Evolutionary conservation across 2,797 vertebrate genomes (phyloP), one percentile per base, ranked within the genome.

Genomic region (Syncerus caffer): DNA sequence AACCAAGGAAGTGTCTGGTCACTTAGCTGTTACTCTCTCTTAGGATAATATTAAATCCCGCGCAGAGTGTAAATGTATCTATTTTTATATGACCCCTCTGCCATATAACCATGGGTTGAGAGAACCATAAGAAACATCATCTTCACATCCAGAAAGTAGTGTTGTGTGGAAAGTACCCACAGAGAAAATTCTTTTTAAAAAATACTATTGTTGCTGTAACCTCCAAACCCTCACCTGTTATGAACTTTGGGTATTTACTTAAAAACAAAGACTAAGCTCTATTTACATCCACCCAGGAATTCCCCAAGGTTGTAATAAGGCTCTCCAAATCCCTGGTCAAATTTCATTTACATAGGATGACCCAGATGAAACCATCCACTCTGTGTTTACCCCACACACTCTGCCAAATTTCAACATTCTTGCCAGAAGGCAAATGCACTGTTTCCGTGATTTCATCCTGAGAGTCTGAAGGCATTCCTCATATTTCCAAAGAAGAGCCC

Each of bases 261-360:
- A 89, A 62, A 97, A 98, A 94, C 89, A 98, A 98, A 97, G 31
- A 71, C 14, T 78, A 11, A 55, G 19, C 31, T 97, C 50, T 88
- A 1, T 96, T 98, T 95, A 94, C 87, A 51, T 74, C 57, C 85
- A 85, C 67, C 90, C 79, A 97, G 90, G 96, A 98, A 97, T 92
- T 96, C 91, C 93, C 88, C 27, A 27, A 79, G 47, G 76, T 34
- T 76, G 29, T n/a, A 29, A 80, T 38, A 96, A 87, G 1, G 9
- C 0, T 0, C 53, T 97, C 92, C 79, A 97, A 96, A 90, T 95
- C 95, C 96, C 93, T 57, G 96, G 97, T 97, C 62, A 95, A 3
- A 23, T 34, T 97, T 95, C 85, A 89, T 87, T 86, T 50, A 67
- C 96, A 76, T 58, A 19, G 71, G 92, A 89, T 55, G 2, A 9